These are phyloP conservation scores for Idaea biselata DNA, from an alignment of 2,888 invertebrate species.

Conservation along the genomic window DNA sequence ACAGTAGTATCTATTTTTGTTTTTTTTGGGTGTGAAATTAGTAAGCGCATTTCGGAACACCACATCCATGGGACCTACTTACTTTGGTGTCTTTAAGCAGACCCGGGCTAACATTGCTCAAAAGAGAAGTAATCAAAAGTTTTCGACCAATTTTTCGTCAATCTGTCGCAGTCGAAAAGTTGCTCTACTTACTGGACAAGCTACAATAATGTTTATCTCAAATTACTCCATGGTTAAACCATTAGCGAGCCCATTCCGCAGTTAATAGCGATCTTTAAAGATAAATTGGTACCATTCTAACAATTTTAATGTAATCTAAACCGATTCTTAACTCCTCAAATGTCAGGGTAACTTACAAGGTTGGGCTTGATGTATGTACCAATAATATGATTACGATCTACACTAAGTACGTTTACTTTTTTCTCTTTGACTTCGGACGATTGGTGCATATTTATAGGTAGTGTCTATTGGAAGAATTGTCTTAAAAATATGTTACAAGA, in stretches of 20 bases:
- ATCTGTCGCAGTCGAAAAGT: no score
- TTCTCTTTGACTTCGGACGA: no score
- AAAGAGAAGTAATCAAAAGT: no score
- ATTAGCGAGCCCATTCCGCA: neutral
- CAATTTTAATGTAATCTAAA: neutral
- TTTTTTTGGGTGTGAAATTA: no score
- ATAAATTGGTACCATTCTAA: neutral
- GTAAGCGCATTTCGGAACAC: no score
- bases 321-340: neutral
- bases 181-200: no score
- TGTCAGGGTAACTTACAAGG: neutral
- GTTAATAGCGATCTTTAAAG: constrained; percentile 1
- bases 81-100: no score
- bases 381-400: neutral
- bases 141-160: no score
- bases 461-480: constrained; percentile 3
- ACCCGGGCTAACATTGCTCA: no score
- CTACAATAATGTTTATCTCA: neutral
- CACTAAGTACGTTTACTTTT: neutral
- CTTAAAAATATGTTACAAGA: no score
- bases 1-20: no score
- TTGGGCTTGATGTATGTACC: neutral
- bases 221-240: neutral
- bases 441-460: neutral
- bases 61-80: no score